phyloP scores from a whole-genome alignment of 2,888 invertebrate genomes.

The Alsophila aescularia region DNA sequence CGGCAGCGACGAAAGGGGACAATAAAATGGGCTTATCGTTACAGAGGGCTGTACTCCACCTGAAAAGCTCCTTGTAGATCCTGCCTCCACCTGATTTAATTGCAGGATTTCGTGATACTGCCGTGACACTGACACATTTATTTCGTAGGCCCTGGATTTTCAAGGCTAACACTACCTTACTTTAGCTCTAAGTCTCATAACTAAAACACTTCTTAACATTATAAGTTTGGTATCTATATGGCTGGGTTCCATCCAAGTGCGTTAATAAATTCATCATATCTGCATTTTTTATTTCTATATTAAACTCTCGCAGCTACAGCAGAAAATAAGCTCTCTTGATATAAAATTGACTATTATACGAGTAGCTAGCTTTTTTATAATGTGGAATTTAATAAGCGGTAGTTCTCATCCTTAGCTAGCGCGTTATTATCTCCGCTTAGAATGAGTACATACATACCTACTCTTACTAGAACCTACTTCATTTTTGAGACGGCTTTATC shows the following conservation, averaged over 20 bases:
- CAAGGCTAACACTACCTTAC: conserved; percentile 1
- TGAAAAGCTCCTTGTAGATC: conserved; percentile 49
- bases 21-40: conserved; percentile 74
- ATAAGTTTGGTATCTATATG: neutral
- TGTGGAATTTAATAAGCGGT: conserved; percentile 26
- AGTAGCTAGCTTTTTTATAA: conserved; percentile 9
- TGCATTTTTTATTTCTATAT: neutral
- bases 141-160: conserved; percentile 15
- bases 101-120: conserved; percentile 40
- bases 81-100: conserved; percentile 49
- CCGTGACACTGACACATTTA: conserved; percentile 24
- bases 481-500: no score
- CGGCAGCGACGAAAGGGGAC: conserved; percentile 59
- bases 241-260: neutral
- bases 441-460: no score
- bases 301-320: neutral
- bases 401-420: conserved; percentile 6
- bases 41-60: conserved; percentile 56
- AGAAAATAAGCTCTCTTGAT: conserved; percentile 15
- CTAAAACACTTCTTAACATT: neutral
- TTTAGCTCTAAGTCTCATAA: neutral
- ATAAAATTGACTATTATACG: conserved; percentile 7
- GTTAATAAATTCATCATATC: conserved; percentile 4
- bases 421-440: conserved; percentile 12
- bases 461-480: no score